Base-by-base conservation (phyloP, 37 sponge, comb jelly and placozoan species). In the Lycopodina hypogea region DNA sequence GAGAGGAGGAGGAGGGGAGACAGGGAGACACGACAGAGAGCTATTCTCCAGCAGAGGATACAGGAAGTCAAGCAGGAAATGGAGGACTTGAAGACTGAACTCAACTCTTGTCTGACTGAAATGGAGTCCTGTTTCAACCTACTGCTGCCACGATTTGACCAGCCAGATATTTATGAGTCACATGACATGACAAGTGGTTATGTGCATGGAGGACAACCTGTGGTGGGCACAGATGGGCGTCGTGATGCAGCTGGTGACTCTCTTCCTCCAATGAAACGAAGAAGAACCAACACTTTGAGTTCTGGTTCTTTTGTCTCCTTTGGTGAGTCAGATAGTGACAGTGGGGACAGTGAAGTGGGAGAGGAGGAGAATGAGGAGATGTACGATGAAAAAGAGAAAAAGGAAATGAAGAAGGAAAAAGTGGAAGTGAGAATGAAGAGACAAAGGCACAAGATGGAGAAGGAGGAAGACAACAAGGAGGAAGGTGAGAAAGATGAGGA, bases 51-150 rank as follows among this genome's bases (percentile, higher is more conserved):
- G 63, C 92, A 85, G 61, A 77, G 81, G 57, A 56, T 90, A 14
- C 53, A 39, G 30, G 69, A 81, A 11, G 72, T 90, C 42, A 75
- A 71, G 23, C 41, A 60, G 23, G 82, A 83, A 30, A 86, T 93
- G 74, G 36, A 29, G 73, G 93, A 85, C 23, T 39, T 69, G 72
- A 65, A 45, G 40, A 29, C 26, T 4, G 93, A 93, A 23, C 81
- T 93, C 39, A 40, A 89, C 29, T 34, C 32, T 45, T 80, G 81
- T 19, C 34, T 93, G 32, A 80, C 69, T 3, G 72, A 93, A 64
- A 82, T 89, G 83, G 80, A 81, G 17, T 65, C 81, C 26, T 88
- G 93, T 69, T 93, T 93, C 58, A 52, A 88, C 42, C 69, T 93
- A 15, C 83, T 93, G 8, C 45, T 93, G 14, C 93, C 93, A 56